These are phyloP conservation scores for Poecilia picta DNA, from an alignment of 2,797 vertebrate species.

Conservation along the genomic window DNA sequence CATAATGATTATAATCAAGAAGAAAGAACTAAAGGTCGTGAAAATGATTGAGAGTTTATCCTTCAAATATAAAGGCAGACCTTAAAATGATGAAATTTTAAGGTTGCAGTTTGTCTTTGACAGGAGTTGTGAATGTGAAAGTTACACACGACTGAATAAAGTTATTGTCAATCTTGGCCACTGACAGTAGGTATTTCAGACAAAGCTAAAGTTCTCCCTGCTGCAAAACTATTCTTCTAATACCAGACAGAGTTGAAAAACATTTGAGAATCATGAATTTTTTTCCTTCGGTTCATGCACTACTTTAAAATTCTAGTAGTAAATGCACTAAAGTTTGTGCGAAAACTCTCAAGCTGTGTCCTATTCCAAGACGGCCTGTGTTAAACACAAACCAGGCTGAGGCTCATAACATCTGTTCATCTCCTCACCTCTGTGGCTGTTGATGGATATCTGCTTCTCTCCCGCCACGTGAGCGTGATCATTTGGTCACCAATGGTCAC, in stretches of 20 bases:
- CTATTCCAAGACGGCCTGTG: background rate
- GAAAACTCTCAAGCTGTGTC: background rate
- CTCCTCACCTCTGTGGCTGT: conserved; percentile 80
- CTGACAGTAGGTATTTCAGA: background rate
- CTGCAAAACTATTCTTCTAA: background rate
- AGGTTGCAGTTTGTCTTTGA: conserved; percentile 7
- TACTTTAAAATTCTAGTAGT: background rate
- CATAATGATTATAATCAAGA: conserved; percentile 27
- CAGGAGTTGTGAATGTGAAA: conserved; percentile 7
- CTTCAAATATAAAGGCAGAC: conserved; percentile 29
- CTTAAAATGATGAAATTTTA: conserved; percentile 23
- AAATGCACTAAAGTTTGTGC: background rate
- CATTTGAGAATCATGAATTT: background rate
- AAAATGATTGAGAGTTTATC: conserved; percentile 19
- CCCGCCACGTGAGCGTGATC: conserved; percentile 85
- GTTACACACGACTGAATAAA: background rate
- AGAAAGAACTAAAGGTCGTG: conserved; percentile 8
- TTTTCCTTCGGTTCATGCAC: background rate
- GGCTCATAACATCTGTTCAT: background rate
- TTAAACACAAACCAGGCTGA: background rate
- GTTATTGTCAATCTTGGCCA: background rate
- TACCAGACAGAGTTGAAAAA: background rate
- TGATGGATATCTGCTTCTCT: conserved; percentile 84
- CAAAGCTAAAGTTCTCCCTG: background rate
- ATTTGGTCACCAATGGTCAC: conserved; percentile 88